Base-by-base conservation (phyloP, 2,113 vertebrate species). In the Atlantisia rogersi region DNA sequence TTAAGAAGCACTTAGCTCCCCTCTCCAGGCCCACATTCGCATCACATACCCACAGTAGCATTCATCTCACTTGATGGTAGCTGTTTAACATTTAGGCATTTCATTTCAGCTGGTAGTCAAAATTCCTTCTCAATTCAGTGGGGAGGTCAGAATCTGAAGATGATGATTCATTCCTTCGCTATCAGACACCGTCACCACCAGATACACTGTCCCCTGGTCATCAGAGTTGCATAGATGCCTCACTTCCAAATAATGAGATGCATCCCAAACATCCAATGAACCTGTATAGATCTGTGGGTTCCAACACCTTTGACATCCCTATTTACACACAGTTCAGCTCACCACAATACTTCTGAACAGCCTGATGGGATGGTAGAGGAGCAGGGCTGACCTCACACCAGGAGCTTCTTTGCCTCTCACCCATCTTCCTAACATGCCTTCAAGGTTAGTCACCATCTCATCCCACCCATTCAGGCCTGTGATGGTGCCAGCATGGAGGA, bases 1-100 rank as follows among this genome's bases (percentile, higher is more conserved):
- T 52, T 96, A 94, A 95, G 95, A 71, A 86, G 83, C 65, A 64
- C 48, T 87, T 60, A 89, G 56, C 28, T 95, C 58, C 32, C 46
- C 81, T 92, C 65, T 94, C 53, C 53, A 74, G 81, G 86, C 58
- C 83, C 74, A 68, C 29, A 79, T 95, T 94, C 92, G 44, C 86
- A 95, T 95, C 74, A 77, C 74, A 53, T 11, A 68, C 8, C 67
- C 84, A 82, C 69, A 82, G 60, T 0, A 62, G 48, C 53, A 74
- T 92, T 73, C 65, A 62, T 87, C 89, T 94, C 24, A 0, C 86
- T 84, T 53, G 62, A 71, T 37, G 53, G 81, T 64, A 58, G 53
- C 62, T 60, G 56, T 75, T 95, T 68, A 60, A 86, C 89, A 84
- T 89, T 8, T 31, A 82, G 81, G 31, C 55, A 65, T 79, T 84